Base-by-base conservation (phyloP, 2,888 invertebrate genomes). In the Mylabris sibirica region DNA sequence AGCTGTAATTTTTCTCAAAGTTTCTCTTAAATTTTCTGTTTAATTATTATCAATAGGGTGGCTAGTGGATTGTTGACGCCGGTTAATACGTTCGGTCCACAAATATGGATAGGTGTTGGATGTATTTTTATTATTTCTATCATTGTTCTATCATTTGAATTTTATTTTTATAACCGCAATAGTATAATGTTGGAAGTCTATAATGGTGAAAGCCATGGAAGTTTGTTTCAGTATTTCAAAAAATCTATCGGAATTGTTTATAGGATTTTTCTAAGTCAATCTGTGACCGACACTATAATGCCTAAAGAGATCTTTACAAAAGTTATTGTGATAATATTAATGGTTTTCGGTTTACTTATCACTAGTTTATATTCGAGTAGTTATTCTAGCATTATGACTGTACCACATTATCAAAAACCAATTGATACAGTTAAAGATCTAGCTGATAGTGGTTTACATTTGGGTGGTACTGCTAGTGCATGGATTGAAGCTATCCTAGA, bases 301-400 rank as follows among this genome's bases (percentile, higher is more conserved):
- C 24, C 22, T 88, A 38, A 85, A 87, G 34, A 86, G 85, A 3
- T 86, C 87, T 84, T 79, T 89, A 11, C 57, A 12, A 57, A 57
- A 26, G 24, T 26, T 12, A 24, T 57, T 24, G 0, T 14, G 2
- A n/a, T 12, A n/a, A 14, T 57, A n/a, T 57, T 26, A 59, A 83
- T 89, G 68, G 74, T 88, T 63, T 87, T 88, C 41, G 89, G 89
- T 60, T 83, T 91, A 62, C 85, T 91, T 35, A 82, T 91, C 49
- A 87, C 89, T 26, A 90, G 89, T 70, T 88, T 89, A 0, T 92
- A 92, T 77, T 87, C 89, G 20, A 90, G 91, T 62, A 92, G 91
- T 0, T 82, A 92, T 59, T 88, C 92, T 8, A 89, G 90, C 60
- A 88, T 90, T 41, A 87, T 92, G 79, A 92, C 92, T 0, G 87